Evolutionary conservation across 2,888 invertebrate species (phyloP), one percentile per base, ranked within the genome.

Genomic region (Agrochola macilenta): DNA sequence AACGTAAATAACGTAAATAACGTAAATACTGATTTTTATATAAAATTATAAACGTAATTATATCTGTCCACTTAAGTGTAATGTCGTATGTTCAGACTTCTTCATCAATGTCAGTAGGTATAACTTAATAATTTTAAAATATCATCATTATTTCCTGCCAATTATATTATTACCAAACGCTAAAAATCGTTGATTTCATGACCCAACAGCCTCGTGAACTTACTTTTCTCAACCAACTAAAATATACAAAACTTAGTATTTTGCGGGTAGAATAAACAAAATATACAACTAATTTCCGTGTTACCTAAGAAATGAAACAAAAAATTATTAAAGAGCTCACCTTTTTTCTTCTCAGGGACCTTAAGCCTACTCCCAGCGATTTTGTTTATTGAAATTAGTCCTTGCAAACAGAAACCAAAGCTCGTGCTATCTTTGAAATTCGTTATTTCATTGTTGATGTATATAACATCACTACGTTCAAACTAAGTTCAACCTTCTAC

Each of bases 241-340:
- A 90, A 87, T 86, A 89, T 88, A 91, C 88, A 87, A 88, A 89
- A 87, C 86, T 82, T 83, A 79, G 81, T 83, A 84, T 87, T 87
- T 81, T 84, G 83, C 80, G 83, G 77, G 49, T 69, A 79, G 52
- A 76, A 76, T 74, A 81, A 79, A 82, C 77, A 81, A 69, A 85
- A 82, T 76, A 74, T 73, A 61, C 71, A 52, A 35, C 69, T 69
- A 63, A 79, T 81, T 65, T 71, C 26, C 61, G 8, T 26, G n/a
- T 69, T 69, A 52, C 26, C 46, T n/a, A 8, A n/a, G 52, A 58
- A 76, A 76, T 70, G 14, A 68, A 85, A 69, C 17, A 57, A 74
- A 43, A 64, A 64, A 71, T 52, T 66, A 26, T 49, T n/a, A 82
- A 17, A 11, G 14, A 30, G 1, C 20, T 20, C 12, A 43, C 8